A percentile compares a stretch with the other conserved stretches of the same genome.
These are phyloP conservation scores for Uloborus plumipes DNA, from an alignment of 2,888 invertebrate genomes.

Conservation along the genomic window DNA sequence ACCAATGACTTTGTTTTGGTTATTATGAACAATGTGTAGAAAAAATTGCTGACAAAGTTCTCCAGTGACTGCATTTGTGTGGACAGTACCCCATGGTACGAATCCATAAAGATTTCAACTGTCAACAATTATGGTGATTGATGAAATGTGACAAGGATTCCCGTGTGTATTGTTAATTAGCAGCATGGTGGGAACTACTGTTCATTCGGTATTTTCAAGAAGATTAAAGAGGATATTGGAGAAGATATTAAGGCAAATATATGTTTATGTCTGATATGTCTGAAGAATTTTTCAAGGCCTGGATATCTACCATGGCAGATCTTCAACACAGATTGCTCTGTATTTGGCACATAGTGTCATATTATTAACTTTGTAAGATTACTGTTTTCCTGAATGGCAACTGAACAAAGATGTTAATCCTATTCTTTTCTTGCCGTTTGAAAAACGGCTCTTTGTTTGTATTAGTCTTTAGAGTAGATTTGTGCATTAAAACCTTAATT, in stretches of 20 bases:
- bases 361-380: no score
- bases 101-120: conserved; percentile 22
- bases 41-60: no score
- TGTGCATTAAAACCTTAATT: no score
- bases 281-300: conserved; percentile 54
- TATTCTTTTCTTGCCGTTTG: no score
- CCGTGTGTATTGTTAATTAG: conserved; percentile 9
- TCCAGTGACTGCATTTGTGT: conserved; percentile 1
- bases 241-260: background rate
- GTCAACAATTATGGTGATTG: background rate
- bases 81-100: conserved; percentile 12
- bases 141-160: conserved; percentile 24
- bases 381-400: no score
- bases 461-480: no score
- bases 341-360: conserved; percentile 59
- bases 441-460: no score
- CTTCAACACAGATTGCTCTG: conserved; percentile 19
- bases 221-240: background rate
- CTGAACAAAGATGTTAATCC: no score
- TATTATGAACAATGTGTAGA: no score
- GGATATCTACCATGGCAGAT: conserved; percentile 19
- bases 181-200: no score
- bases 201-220: no score
- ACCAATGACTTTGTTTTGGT: no score
- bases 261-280: conserved; percentile 64